Conservation (phyloP, 2,888 invertebrate species). For the Chloroclysta siterata region DNA sequence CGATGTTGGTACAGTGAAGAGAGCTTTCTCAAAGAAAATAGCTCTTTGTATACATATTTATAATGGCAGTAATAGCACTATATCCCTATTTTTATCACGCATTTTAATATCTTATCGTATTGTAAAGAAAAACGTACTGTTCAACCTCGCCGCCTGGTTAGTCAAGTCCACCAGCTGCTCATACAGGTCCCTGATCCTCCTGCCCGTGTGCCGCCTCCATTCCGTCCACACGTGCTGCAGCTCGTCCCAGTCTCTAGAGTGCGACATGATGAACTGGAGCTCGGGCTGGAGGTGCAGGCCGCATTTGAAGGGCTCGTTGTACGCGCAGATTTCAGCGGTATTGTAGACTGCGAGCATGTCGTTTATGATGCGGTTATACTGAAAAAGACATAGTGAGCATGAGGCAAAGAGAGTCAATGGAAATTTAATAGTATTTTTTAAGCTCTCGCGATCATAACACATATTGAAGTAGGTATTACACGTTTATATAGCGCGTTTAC, state of each 20-base stretch:
- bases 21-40: too few relatives aligned
- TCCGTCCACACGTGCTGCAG: conserved; percentile 95
- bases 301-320: conserved; percentile 93
- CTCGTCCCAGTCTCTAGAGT: conserved; percentile 93
- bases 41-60: too few relatives aligned
- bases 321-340: conserved; percentile 92
- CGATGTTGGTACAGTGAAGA: too few relatives aligned
- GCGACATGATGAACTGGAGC: conserved; percentile 90
- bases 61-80: too few relatives aligned
- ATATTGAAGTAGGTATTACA: too few relatives aligned
- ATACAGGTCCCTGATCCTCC: conserved; percentile 90
- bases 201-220: conserved; percentile 94
- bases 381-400: conserved; percentile 47
- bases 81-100: too few relatives aligned
- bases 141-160: conserved; percentile 91
- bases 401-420: background rate
- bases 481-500: too few relatives aligned
- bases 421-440: too few relatives aligned
- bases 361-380: conserved; percentile 95
- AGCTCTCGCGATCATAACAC: too few relatives aligned
- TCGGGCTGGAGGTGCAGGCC: conserved; percentile 93
- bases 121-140: conserved; percentile 90
- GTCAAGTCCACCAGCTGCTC: conserved; percentile 92
- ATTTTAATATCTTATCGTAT: too few relatives aligned
- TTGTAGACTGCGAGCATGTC: conserved; percentile 96